Evolutionary conservation across 1,140 invertebrate species (phyloP).

Genomic region (Philopotamus ludificatus): DNA sequence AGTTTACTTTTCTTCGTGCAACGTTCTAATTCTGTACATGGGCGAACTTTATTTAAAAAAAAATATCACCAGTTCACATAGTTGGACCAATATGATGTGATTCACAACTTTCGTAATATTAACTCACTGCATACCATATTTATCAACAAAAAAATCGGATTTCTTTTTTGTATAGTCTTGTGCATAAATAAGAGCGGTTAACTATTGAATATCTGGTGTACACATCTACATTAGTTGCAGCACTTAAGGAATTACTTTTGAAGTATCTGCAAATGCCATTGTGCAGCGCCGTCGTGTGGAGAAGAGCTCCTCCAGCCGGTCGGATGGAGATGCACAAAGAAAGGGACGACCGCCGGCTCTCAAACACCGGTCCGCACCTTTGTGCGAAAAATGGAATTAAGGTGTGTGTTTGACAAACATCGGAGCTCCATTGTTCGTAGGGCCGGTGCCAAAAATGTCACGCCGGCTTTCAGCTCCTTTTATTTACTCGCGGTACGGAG

Average conservation of each 20-base stretch:
- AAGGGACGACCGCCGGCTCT: background rate
- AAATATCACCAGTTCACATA: too few species aligned
- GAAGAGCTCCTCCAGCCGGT: background rate
- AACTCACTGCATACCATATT: too few species aligned
- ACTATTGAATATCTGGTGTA: constrained; percentile 15
- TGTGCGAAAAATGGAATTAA: constrained; percentile 27
- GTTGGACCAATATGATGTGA: too few species aligned
- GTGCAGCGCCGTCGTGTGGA: background rate
- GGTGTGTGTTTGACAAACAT: constrained; percentile 9
- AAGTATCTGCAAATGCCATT: constrained; percentile 12
- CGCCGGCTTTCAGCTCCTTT: too few species aligned
- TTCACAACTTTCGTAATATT: too few species aligned
- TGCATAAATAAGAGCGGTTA: constrained; percentile 5
- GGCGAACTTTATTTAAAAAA: too few species aligned
- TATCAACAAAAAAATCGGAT: too few species aligned
- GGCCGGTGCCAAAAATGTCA: too few species aligned
- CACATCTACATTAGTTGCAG: background rate
- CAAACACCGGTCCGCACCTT: constrained; percentile 1
- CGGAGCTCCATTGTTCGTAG: constrained; percentile 4
- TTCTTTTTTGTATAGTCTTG: too few species aligned
- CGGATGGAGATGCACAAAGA: background rate
- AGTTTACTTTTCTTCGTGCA: too few species aligned
- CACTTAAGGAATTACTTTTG: constrained; percentile 26
- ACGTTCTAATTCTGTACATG: too few species aligned
- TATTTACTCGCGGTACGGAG: too few species aligned